These are phyloP conservation scores for Anolis carolinensis DNA, from an alignment of 2,113 vertebrate species.

Conservation along the genomic window DNA sequence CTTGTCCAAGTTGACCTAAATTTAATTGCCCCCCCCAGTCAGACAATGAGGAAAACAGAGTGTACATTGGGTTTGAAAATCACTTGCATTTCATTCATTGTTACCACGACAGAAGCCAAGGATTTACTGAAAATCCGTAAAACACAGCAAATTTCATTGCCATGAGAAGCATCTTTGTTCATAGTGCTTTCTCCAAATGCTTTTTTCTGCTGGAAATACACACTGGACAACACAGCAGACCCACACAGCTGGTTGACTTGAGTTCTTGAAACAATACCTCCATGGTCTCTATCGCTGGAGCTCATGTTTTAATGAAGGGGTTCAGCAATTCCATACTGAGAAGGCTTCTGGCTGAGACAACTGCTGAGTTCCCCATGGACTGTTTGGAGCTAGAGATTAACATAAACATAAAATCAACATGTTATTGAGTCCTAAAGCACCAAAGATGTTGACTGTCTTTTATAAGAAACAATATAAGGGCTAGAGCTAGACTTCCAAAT, in stretches of 20 bases:
- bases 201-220: slow-evolving; percentile 24
- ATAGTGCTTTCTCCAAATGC: slow-evolving; percentile 4
- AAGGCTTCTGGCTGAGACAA: not conserved
- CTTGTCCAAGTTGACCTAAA: too few species aligned
- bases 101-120: not conserved
- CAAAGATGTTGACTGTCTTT: not conserved
- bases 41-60: too few species aligned
- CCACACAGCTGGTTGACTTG: slow-evolving; percentile 27
- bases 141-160: not conserved
- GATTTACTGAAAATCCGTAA: slow-evolving; percentile 1
- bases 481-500: not conserved
- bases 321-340: slow-evolving; percentile 8
- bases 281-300: not conserved
- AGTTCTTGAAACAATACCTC: slow-evolving; percentile 36
- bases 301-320: slow-evolving; percentile 18
- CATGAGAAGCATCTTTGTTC: slow-evolving; percentile 29
- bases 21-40: too few species aligned
- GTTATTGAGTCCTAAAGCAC: slow-evolving; percentile 8
- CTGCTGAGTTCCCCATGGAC: not conserved
- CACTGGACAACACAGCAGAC: not conserved
- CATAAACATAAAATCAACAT: not conserved
- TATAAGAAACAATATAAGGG: not conserved
- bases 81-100: too few species aligned
- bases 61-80: too few species aligned
- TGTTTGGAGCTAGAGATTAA: not conserved